Percentiles rank a stretch among this genome's conserved stretches.
Evolutionary conservation across 2,797 vertebrate genomes (phyloP).

Genomic region (Chiloscyllium punctatum): DNA sequence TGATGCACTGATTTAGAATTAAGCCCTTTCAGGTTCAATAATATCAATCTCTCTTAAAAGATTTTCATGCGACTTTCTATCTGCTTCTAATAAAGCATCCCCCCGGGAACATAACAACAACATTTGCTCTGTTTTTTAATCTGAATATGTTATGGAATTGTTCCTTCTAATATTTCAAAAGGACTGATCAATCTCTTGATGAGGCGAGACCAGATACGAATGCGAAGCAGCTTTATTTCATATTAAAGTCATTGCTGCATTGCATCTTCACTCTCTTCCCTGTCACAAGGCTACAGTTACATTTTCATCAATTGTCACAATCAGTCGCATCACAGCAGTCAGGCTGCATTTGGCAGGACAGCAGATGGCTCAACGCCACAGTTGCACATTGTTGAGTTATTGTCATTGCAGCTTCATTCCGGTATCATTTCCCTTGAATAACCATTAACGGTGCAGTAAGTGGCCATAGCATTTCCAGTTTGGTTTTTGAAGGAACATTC

Average conservation of each 20-base stretch:
- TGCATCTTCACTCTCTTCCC: not conserved
- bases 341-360: no score
- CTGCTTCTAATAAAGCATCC: not conserved
- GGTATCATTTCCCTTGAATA: slow-evolving; percentile 10
- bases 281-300: not conserved
- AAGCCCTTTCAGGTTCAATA: not conserved
- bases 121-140: not conserved
- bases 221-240: not conserved
- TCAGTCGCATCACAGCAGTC: not conserved
- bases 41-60: not conserved
- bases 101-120: not conserved
- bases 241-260: not conserved
- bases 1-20: not conserved
- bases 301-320: not conserved
- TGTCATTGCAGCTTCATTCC: not conserved
- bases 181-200: not conserved
- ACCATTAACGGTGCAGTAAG: not conserved
- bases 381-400: not conserved
- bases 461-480: not conserved
- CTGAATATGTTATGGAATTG: not conserved
- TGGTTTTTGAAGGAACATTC: not conserved
- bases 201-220: not conserved
- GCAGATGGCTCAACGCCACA: not conserved
- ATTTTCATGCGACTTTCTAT: not conserved
- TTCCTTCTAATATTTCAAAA: not conserved